Percentiles rank a stretch among this genome's conserved stretches.
These are phyloP conservation scores for Drosophila persimilis DNA, from an alignment of 1,140 invertebrate species.

Conservation along the genomic window DNA sequence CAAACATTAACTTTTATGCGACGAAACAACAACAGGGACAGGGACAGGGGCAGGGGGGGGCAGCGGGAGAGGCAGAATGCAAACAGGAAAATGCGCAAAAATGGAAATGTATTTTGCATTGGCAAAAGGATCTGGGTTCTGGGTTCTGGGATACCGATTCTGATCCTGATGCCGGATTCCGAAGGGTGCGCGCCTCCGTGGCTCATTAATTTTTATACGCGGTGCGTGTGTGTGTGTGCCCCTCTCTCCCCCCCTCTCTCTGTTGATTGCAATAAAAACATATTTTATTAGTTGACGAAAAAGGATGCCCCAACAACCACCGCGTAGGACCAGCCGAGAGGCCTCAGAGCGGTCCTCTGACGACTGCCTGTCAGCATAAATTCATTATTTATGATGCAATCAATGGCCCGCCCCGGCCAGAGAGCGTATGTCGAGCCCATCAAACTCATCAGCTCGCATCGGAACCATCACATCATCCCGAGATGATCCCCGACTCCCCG, in stretches of 20 bases:
- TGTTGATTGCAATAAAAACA: constrained; percentile 74
- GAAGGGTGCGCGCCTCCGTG: constrained; percentile 76
- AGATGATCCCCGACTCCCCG: constrained; percentile 15
- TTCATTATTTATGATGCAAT: constrained; percentile 83
- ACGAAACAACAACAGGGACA: constrained; percentile 5
- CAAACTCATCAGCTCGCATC: constrained; percentile 64
- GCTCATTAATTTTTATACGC: constrained; percentile 82
- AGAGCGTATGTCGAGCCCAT: constrained; percentile 82
- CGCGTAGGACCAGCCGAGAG: constrained; percentile 33
- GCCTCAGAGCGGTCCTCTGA: constrained; percentile 45
- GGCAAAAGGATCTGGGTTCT: constrained; percentile 24
- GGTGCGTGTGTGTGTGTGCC: constrained; percentile 61
- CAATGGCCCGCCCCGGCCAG: constrained; percentile 65
- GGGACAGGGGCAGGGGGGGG: not conserved
- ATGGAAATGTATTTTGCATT: constrained; percentile 39
- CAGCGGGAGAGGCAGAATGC: constrained; percentile 8
- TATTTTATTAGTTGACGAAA: constrained; percentile 80
- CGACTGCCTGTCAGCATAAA: constrained; percentile 82
- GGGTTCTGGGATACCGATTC: constrained; percentile 3
- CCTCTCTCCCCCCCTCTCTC: not conserved
- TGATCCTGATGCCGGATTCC: constrained; percentile 38
- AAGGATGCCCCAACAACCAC: constrained; percentile 39
- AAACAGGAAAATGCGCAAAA: constrained; percentile 50
- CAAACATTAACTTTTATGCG: constrained; percentile 54
- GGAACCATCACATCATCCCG: constrained; percentile 73